These are phyloP conservation scores for Halcyon senegalensis DNA, from an alignment of 2,113 vertebrate species.

Conservation along the genomic window DNA sequence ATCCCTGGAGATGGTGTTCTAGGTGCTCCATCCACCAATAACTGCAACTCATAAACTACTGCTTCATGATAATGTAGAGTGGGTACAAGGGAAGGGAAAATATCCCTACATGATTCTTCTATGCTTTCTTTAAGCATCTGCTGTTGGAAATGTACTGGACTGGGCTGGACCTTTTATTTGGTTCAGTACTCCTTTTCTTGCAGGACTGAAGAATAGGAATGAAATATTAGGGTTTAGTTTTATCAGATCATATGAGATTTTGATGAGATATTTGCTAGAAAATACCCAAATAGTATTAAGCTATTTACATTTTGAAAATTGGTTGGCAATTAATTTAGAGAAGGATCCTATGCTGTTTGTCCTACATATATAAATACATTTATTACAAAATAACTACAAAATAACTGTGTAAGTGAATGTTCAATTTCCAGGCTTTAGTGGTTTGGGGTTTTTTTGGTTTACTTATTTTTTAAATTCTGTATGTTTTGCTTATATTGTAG, in stretches of 20 bases:
- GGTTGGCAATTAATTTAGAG: not conserved
- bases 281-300: not conserved
- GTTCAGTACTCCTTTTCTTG: not conserved
- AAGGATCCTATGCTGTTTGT: not conserved
- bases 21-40: not conserved
- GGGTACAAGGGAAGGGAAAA: not conserved
- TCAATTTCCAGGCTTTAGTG: not conserved
- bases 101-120: not conserved
- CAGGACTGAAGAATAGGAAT: not conserved
- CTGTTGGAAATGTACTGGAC: not conserved
- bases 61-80: not conserved
- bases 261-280: not conserved
- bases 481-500: not conserved
- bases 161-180: not conserved
- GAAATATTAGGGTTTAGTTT: not conserved
- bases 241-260: not conserved
- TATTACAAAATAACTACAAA: not conserved
- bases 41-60: not conserved
- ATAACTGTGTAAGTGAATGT: not conserved
- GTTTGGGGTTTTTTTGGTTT: not conserved
- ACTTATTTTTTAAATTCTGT: not conserved
- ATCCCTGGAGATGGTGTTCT: not conserved
- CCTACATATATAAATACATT: not conserved
- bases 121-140: not conserved
- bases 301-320: not conserved